A percentile compares a stretch with the other conserved stretches of the same genome.
phyloP scores from a whole-genome alignment of 2,888 invertebrate genomes.

The Didymodactylos carnosus region DNA sequence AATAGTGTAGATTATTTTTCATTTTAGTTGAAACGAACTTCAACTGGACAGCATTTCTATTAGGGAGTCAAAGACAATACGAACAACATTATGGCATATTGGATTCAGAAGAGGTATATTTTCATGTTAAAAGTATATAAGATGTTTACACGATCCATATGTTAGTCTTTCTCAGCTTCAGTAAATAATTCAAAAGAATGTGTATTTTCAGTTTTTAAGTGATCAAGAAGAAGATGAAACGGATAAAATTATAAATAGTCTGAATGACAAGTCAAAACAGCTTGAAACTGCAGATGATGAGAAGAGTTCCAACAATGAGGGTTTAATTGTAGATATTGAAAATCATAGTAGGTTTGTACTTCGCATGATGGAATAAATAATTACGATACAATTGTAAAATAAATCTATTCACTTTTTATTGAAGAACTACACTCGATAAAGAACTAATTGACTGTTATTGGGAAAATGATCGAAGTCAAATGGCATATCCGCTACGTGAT shows the following conservation, averaged over 20 bases:
- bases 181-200: too few species aligned
- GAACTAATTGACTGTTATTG: background rate
- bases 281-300: background rate
- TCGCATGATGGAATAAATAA: background rate
- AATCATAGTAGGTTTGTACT: too few species aligned
- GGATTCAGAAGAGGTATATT: background rate
- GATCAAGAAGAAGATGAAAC: background rate
- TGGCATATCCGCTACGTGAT: background rate
- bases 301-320: too few species aligned
- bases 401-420: background rate
- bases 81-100: background rate
- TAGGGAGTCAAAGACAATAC: background rate
- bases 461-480: too few species aligned
- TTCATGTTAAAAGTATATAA: background rate
- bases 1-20: background rate
- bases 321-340: too few species aligned
- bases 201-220: too few species aligned
- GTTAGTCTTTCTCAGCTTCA: too few species aligned
- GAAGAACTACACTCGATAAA: background rate
- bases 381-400: background rate
- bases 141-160: too few species aligned
- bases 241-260: background rate
- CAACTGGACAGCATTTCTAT: background rate
- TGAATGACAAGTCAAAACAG: background rate
- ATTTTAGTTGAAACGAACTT: background rate